Percentiles rank a stretch among this genome's conserved stretches.
phyloP scores from a whole-genome alignment of 2,888 invertebrate species.

The Idaea dimidiata region DNA sequence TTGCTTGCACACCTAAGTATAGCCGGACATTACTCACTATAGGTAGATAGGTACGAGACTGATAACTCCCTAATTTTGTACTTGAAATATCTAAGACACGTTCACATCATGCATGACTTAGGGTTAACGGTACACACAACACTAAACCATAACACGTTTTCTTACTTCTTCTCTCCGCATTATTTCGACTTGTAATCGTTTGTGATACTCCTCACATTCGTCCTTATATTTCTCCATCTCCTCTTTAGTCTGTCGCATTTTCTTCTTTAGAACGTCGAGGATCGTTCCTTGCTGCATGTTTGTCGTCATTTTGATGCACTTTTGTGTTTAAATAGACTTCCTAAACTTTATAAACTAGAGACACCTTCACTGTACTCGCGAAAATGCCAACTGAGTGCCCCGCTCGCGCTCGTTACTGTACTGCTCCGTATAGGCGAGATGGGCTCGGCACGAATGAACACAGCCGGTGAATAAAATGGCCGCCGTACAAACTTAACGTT shows the following conservation, averaged over 20 bases:
- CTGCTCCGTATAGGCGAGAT: conserved; percentile 72
- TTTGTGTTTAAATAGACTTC: conserved; percentile 60
- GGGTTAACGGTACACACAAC: conserved; percentile 57
- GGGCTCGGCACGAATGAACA: conserved; percentile 77
- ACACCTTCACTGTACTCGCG: conserved; percentile 78
- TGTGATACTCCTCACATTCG: conserved; percentile 97
- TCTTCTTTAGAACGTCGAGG: conserved; percentile 98
- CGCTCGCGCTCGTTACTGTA: conserved; percentile 52
- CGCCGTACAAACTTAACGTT: conserved; percentile 66
- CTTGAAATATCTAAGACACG: conserved; percentile 47
- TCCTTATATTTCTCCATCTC: conserved; percentile 99
- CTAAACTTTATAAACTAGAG: conserved; percentile 71
- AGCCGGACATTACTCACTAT: conserved; percentile 81
- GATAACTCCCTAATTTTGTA: conserved; percentile 62
- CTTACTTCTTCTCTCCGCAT: conserved; percentile 99
- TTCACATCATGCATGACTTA: conserved; percentile 43
- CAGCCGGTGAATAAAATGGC: conserved; percentile 80
- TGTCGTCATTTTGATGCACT: conserved; percentile 88
- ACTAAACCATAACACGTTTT: conserved; percentile 66
- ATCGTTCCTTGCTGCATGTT: conserved; percentile 96
- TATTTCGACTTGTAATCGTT: conserved; percentile 96
- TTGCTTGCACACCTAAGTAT: conserved; percentile 79
- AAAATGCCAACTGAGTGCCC: conserved; percentile 78
- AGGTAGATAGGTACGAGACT: conserved; percentile 72
- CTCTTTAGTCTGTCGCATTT: conserved; percentile 99